Evolutionary conservation across 2,888 invertebrate species (phyloP).

Genomic region (Sarcophaga variegata): DNA sequence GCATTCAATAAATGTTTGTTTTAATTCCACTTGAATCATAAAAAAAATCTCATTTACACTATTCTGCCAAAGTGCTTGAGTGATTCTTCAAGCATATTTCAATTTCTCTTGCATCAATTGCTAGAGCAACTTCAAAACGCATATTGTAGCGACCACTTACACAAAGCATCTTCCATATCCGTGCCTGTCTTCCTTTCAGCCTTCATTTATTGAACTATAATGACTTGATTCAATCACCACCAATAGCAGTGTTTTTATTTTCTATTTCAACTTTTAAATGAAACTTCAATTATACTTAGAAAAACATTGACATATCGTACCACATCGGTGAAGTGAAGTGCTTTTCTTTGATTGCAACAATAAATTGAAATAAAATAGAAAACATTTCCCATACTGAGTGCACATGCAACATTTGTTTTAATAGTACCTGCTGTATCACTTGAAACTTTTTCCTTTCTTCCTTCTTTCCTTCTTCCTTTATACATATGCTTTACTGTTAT

Average conservation of each 20-base stretch:
- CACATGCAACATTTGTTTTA: conserved; percentile 24
- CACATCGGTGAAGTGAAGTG: neutral
- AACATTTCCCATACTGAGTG: conserved; percentile 11
- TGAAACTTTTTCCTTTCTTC: conserved; percentile 4
- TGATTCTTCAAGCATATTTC: too few relatives aligned
- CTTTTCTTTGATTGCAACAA: conserved; percentile 10
- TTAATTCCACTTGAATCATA: too few relatives aligned
- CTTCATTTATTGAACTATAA: conserved; percentile 5
- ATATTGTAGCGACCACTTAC: too few relatives aligned
- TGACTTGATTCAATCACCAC: conserved; percentile 28
- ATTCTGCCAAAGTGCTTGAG: too few relatives aligned
- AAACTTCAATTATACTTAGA: conserved; percentile 27
- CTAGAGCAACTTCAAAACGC: neutral
- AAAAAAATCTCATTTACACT: too few relatives aligned
- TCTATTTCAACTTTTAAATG: neutral
- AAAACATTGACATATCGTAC: conserved; percentile 38
- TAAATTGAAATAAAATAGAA: conserved; percentile 25
- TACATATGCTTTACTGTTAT: neutral
- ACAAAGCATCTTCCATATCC: too few relatives aligned
- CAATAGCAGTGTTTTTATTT: neutral
- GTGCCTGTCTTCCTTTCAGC: neutral
- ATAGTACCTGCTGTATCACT: conserved; percentile 11
- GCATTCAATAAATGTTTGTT: too few relatives aligned
- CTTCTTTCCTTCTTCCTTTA: neutral
- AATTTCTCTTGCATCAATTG: neutral